These are phyloP conservation scores for Phaedon cochleariae DNA, from an alignment of 2,888 invertebrate species.

Conservation along the genomic window DNA sequence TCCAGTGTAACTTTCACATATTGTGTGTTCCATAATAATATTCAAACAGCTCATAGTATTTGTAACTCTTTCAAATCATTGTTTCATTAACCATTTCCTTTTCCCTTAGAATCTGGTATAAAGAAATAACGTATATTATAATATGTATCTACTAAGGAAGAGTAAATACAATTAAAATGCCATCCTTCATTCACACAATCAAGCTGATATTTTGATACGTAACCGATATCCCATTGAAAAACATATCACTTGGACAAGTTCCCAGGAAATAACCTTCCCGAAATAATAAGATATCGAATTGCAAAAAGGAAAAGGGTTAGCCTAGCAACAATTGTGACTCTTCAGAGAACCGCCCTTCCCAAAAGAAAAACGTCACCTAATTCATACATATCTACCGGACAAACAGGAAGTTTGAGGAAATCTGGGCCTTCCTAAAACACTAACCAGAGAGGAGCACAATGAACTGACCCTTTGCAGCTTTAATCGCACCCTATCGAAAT, in stretches of 20 bases:
- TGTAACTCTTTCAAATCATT: too few species aligned
- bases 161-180: conserved; percentile 16
- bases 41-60: too few species aligned
- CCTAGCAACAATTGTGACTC: conserved; percentile 8
- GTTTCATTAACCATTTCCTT: too few species aligned
- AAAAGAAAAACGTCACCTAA: conserved; percentile 3
- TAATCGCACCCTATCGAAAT: conserved; percentile 4
- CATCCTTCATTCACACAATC: conserved; percentile 26
- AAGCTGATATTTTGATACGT: conserved; percentile 29
- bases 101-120: too few species aligned
- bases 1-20: too few species aligned
- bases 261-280: conserved; percentile 14
- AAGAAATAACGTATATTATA: too few species aligned
- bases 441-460: not conserved
- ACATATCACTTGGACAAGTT: conserved; percentile 1
- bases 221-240: conserved; percentile 19
- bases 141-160: too few species aligned
- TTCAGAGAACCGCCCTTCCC: not conserved
- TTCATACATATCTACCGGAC: conserved; percentile 20
- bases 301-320: conserved; percentile 16
- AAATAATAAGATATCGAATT: conserved; percentile 19
- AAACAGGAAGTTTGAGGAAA: conserved; percentile 18
- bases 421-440: conserved; percentile 8
- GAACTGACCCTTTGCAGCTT: conserved; percentile 6
- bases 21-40: too few species aligned